Conservation (phyloP, 2,888 invertebrate genomes). For the Spialia ferax region DNA sequence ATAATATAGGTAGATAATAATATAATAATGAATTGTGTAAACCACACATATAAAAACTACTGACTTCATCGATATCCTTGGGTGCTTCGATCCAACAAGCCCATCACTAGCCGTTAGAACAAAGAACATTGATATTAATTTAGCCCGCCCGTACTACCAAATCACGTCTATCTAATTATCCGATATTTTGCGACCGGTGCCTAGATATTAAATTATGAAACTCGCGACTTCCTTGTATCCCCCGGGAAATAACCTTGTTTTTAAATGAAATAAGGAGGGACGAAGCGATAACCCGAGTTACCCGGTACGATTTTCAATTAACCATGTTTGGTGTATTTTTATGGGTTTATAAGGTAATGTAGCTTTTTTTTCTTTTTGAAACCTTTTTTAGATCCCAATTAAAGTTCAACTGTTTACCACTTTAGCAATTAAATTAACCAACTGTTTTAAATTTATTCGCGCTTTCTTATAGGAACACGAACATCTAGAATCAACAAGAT, state of each 20-base stretch:
- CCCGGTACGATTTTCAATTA: conserved; percentile 52
- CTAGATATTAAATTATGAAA: conserved; percentile 82
- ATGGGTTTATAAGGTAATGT: background rate
- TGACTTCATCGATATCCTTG: conserved; percentile 42
- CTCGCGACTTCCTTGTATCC: conserved; percentile 73
- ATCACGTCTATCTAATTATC: conserved; percentile 85
- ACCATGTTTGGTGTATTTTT: conserved; percentile 18
- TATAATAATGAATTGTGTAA: no score
- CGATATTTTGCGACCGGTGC: conserved; percentile 73
- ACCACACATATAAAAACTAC: background rate
- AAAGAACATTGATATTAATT: conserved; percentile 86
- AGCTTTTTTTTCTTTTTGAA: no score
- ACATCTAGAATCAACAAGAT: no score
- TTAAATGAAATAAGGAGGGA: conserved; percentile 76
- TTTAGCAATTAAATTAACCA: no score
- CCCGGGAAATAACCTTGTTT: conserved; percentile 80
- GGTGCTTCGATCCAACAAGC: background rate
- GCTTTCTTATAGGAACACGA: no score
- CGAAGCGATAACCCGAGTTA: conserved; percentile 45
- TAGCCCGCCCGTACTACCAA: conserved; percentile 78
- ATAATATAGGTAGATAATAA: no score
- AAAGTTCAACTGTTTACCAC: no score
- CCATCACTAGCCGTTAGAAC: conserved; percentile 63
- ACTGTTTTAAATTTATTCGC: no score
- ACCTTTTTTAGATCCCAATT: no score